Base-by-base conservation (phyloP, 2,888 invertebrate genomes). In the Drosophila gaucha region DNA sequence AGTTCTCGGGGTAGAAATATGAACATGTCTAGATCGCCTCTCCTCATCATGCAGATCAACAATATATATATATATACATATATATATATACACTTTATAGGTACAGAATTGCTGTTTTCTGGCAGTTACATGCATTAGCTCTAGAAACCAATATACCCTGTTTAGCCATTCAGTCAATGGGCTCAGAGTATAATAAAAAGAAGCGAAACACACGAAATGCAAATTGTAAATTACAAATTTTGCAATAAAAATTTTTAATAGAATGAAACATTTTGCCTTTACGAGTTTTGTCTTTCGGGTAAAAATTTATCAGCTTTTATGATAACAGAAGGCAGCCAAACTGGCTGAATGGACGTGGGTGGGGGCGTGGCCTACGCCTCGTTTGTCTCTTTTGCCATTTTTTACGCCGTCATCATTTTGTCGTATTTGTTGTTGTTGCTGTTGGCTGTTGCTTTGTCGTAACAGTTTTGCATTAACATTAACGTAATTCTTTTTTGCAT, bases 141-240 rank as follows among this genome's bases (percentile, higher is more conserved):
- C 41, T 24, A 14, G 0, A 5, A 41, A 10, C 10, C 14, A 10
- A 26, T 41, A 41, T 26, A 6, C 24, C 14, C 6, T 10, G 2
- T 10, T 41, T 1, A 5, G 0, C 6, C 1, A 10, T 26, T 26
- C 5, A n/a, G n/a, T n/a, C n/a, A n/a, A n/a, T n/a, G n/a, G n/a
- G 10, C 0, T 10, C n/a, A n/a, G 10, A 6, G 41, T 10, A 41
- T 16, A 10, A 20, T 12, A 26, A 10, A 24, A 76, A 80, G 79
- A 83, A 84, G 67, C 68, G 79, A 82, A 82, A 77, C 82, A 80
- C 82, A 84, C 82, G 86, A 89, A 90, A 90, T 90, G 89, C 90
- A 90, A 90, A 90, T 90, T 89, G 90, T 89, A 90, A 90, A 90
- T 90, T 90, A 90, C 90, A 90, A 90, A 90, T 90, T 41, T 89